Evolutionary conservation across 2,888 invertebrate genomes (phyloP).

Genomic region (Latheticus oryzae): DNA sequence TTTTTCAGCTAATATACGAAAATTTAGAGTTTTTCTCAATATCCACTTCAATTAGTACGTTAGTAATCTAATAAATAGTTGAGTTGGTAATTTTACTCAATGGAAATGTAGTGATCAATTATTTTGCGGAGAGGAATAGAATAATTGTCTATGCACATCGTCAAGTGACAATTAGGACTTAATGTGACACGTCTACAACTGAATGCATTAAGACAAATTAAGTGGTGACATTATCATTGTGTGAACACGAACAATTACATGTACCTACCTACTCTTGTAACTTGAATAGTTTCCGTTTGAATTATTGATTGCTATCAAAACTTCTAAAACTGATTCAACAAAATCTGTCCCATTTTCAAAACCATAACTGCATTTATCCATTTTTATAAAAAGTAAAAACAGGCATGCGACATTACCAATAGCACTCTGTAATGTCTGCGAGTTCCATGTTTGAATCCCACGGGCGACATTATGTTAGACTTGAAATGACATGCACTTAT

Average conservation of each 20-base stretch:
- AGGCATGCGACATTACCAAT: conserved; percentile 24
- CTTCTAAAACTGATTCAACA: conserved; percentile 1
- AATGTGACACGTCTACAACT: conserved; percentile 43
- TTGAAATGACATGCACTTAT: conserved; percentile 42
- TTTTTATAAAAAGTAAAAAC: conserved; percentile 33
- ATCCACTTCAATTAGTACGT: no score
- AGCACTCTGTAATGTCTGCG: conserved; percentile 32
- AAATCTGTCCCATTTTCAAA: conserved; percentile 23
- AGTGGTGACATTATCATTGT: conserved; percentile 50
- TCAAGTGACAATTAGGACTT: conserved; percentile 52
- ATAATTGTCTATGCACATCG: conserved; percentile 53
- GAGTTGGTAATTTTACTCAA: conserved; percentile 7
- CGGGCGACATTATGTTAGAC: conserved; percentile 44
- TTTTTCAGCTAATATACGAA: no score
- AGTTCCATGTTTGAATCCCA: conserved; percentile 41
- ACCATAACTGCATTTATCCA: conserved; percentile 15
- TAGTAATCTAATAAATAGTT: conserved; percentile 11
- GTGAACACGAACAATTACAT: conserved; percentile 39
- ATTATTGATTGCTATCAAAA: conserved; percentile 36
- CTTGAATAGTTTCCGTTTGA: conserved; percentile 27
- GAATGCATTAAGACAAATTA: conserved; percentile 53
- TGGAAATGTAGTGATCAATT: conserved; percentile 14
- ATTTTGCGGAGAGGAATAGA: conserved; percentile 20
- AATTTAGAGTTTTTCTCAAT: no score
- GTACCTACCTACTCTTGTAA: conserved; percentile 37